A percentile compares a stretch with the other conserved stretches of the same genome.
phyloP scores from a whole-genome alignment of 2,888 invertebrate species.

The Acleris sparsana region DNA sequence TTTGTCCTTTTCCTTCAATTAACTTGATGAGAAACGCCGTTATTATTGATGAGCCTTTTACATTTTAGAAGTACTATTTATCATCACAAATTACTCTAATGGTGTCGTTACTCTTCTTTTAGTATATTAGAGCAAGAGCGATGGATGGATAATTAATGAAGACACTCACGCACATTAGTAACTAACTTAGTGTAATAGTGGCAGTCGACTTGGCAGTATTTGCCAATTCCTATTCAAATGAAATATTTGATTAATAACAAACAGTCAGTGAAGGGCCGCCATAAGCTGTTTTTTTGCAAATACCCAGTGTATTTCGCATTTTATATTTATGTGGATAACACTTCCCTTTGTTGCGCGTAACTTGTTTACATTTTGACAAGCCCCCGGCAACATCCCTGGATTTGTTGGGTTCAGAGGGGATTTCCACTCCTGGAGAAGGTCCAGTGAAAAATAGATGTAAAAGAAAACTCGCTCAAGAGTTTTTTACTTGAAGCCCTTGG shows the following conservation, averaged over 20 bases:
- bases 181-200: too few relatives aligned
- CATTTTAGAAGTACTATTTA: constrained; percentile 51
- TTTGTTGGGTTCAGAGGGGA: constrained; percentile 57
- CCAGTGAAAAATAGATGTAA: constrained; percentile 55
- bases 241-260: too few relatives aligned
- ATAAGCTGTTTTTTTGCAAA: not conserved
- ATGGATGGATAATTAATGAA: too few relatives aligned
- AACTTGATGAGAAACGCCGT: constrained; percentile 60
- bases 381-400: constrained; percentile 47
- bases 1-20: constrained; percentile 60
- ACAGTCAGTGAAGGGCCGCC: too few relatives aligned
- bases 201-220: too few relatives aligned
- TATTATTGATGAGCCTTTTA: constrained; percentile 64
- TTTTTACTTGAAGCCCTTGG: constrained; percentile 57
- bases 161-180: too few relatives aligned
- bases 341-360: constrained; percentile 45
- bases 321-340: constrained; percentile 31
- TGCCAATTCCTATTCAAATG: too few relatives aligned
- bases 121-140: not conserved
- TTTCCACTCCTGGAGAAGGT: constrained; percentile 51
- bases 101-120: constrained; percentile 37
- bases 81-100: constrained; percentile 51
- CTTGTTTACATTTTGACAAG: constrained; percentile 50
- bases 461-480: constrained; percentile 52
- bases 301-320: constrained; percentile 4